Percentiles rank a stretch among this genome's conserved stretches.
Conservation (phyloP, 2,888 invertebrate species). For the Tricholauxania praeusta region DNA sequence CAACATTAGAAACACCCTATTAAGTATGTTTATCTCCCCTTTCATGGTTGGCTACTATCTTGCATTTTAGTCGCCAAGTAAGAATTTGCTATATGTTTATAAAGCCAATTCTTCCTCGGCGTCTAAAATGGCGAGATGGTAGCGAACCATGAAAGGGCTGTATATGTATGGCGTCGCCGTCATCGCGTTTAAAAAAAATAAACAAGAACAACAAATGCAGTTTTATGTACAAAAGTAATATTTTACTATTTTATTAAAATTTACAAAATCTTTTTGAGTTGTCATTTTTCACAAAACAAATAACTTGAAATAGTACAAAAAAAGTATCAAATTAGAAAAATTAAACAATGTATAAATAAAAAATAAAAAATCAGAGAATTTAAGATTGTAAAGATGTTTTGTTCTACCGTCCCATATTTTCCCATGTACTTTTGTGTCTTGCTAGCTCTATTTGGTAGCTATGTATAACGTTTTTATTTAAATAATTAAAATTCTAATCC, state of each 20-base stretch:
- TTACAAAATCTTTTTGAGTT: slow-evolving; percentile 27
- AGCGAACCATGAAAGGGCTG: no score
- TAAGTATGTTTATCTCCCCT: no score
- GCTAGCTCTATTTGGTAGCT: slow-evolving; percentile 39
- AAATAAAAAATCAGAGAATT: background rate
- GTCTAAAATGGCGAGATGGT: no score
- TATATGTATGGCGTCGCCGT: no score
- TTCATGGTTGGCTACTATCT: no score
- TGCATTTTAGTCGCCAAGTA: no score
- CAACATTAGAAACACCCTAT: no score
- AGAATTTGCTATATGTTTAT: no score
- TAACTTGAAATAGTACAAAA: slow-evolving; percentile 2
- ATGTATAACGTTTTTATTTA: slow-evolving; percentile 10
- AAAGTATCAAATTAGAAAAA: slow-evolving; percentile 8
- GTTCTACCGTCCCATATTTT: slow-evolving; percentile 2
- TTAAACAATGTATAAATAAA: background rate
- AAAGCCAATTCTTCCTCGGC: no score
- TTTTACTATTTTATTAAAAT: slow-evolving; percentile 33
- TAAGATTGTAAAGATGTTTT: background rate
- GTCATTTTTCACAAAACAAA: slow-evolving; percentile 22
- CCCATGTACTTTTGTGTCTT: slow-evolving; percentile 34
- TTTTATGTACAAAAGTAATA: slow-evolving; percentile 35
- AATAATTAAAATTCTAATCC: slow-evolving; percentile 35
- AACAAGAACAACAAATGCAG: background rate
- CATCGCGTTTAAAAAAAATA: background rate